phyloP scores from a whole-genome alignment of 2,888 invertebrate species.

The Leptinotarsa peninsularis region DNA sequence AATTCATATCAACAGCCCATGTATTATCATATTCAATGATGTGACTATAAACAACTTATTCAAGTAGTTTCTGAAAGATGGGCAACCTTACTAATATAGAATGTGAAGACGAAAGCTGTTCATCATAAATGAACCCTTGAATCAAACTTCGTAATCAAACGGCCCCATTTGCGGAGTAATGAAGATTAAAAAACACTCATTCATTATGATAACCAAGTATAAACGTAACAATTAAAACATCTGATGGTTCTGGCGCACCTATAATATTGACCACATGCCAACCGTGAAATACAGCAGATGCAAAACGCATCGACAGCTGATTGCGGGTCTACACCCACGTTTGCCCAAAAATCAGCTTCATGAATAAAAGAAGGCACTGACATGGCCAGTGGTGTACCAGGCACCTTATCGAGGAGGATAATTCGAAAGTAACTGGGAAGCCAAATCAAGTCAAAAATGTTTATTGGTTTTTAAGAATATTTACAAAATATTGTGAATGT shows the following conservation, averaged over 20 bases:
- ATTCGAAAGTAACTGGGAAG: no score
- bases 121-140: no score
- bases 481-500: no score
- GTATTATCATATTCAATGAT: no score
- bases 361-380: slow-evolving; percentile 14
- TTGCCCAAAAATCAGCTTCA: slow-evolving; percentile 17
- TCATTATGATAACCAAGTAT: slow-evolving; percentile 15
- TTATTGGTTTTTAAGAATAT: no score
- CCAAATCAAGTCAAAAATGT: no score
- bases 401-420: not conserved
- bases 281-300: slow-evolving; percentile 31
- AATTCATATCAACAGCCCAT: no score
- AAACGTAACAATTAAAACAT: slow-evolving; percentile 29
- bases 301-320: slow-evolving; percentile 30
- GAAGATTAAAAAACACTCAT: slow-evolving; percentile 1
- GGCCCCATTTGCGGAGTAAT: not conserved
- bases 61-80: no score
- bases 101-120: no score
- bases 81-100: no score
- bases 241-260: slow-evolving; percentile 35
- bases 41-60: no score
- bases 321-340: slow-evolving; percentile 18
- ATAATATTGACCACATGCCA: slow-evolving; percentile 34
- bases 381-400: not conserved
- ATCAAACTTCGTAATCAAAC: not conserved